Base-by-base conservation (phyloP, 2,888 invertebrate species). In the Leptopilina myrica region DNA sequence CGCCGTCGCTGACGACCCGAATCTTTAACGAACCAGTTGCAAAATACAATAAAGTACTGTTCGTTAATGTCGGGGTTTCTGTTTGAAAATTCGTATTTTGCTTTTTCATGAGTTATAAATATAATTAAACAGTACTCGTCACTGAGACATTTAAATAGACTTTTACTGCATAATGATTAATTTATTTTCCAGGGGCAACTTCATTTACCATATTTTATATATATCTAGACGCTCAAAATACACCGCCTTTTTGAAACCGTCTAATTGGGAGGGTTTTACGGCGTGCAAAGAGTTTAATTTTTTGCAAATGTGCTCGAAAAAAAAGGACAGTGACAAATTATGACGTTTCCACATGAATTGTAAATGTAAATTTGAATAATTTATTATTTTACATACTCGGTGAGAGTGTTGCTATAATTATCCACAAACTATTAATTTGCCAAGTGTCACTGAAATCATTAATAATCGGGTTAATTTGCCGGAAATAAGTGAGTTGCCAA, bases 131-230 rank as follows among this genome's bases (percentile, higher is more conserved):
- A 64, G 79, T 78, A 78, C 78, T 65, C 79, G 76, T 82, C 77
- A 80, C 79, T 64, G 79, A 78, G 81, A 80, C 83, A 79, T 80
- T 83, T 83, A 81, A 81, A 77, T 78, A 80, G 80, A 82, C 80
- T 84, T 82, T 80, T 82, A 79, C 81, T 77, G 81, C 81, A 77
- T 83, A 84, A 88, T 88, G 88, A 88, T 88, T 88, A 88, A 88
- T 88, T 49, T 83, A 85, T 82, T 77, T 78, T 46, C 79, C 76
- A 80, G 81, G 84, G 81, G 11, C 79, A 76, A 76, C 76, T 56
- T 76, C 73, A 77, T 33, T 33, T 3, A 33, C 33, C 73, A 79
- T 81, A 46, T 46, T 33, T 33, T 33, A 33, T 33, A 33, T 33
- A 33, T 33, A 33, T 5, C 3, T 33, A 33, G 33, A 5, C 46